Evolutionary conservation across 2,113 vertebrate genomes (phyloP).

Genomic region (Grammomys dolichurus): DNA sequence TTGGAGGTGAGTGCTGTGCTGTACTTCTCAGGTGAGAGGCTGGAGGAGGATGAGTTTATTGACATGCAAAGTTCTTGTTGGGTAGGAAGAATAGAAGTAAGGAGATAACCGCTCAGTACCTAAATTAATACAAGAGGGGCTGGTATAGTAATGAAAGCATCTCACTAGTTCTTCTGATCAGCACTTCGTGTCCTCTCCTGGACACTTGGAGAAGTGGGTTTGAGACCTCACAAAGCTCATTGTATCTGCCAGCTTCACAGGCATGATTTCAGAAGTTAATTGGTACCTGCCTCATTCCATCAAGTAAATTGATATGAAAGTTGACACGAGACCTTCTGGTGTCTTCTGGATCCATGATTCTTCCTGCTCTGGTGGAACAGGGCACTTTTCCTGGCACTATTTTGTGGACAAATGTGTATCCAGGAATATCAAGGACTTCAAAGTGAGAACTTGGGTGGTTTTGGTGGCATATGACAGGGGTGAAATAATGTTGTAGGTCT

Average conservation of each 20-base stretch:
- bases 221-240: neutral
- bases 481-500: neutral
- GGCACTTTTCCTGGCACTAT: neutral
- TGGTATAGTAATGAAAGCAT: neutral
- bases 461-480: neutral
- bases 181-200: neutral
- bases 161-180: neutral
- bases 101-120: neutral
- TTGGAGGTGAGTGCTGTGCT: neutral
- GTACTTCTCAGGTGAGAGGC: neutral
- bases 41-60: neutral
- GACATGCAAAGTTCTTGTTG: neutral
- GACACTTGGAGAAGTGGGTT: neutral
- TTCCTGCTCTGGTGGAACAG: neutral
- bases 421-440: neutral
- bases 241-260: neutral
- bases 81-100: constrained; percentile 9
- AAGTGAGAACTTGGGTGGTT: neutral
- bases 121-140: neutral
- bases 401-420: neutral
- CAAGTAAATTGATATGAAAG: neutral
- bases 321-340: neutral
- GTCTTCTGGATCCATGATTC: neutral
- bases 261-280: constrained; percentile 2
- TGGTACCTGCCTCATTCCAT: neutral